Evolutionary conservation across 2,113 vertebrate species (phyloP), one percentile per base, ranked within the genome.

Genomic region (Actenoides hombroni): DNA sequence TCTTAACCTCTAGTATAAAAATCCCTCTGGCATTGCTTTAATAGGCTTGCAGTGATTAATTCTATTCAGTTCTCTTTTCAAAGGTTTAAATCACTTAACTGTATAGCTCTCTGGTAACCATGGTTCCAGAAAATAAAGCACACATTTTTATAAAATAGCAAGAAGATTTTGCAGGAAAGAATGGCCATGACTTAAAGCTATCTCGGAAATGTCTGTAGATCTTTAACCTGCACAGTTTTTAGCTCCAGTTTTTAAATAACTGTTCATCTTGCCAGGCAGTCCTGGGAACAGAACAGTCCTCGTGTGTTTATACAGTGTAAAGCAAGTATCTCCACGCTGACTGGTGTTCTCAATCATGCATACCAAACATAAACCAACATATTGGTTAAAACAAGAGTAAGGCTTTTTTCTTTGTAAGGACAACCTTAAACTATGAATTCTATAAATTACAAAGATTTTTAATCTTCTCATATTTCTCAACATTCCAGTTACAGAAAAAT

Each of bases 1-100:
- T 97, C 88, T 93, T 88, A 87, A 94, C 48, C 83, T 78, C 51
- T 70, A 83, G 61, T 59, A 96, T 7, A 94, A 94, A 95, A 96
- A 89, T 86, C 89, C 81, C 70, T 78, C 23, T 79, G 35, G 86
- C 51, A 76, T 25, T 79, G 59, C 75, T 85, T 92, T 78, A 83
- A 78, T 67, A 91, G 44, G 65, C 59, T 73, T 96, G 29, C 48
- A 88, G 49, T 78, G 65, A 90, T 92, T 92, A 95, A 93, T 96
- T 95, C 86, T 84, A 92, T 79, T 80, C 60, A 88, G 65, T 86
- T 80, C 42, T 57, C 82, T 61, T 94, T 82, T 51, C 88, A 92
- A 87, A 94, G 69, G 65, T 76, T 95, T 82, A 94, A 94, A 90
- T 95, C 70, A 90, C 60, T 71, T 90, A 46, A 77, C 81, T 67